Conservation (phyloP, 2,888 invertebrate genomes). For the Seladonia tumulorum region DNA sequence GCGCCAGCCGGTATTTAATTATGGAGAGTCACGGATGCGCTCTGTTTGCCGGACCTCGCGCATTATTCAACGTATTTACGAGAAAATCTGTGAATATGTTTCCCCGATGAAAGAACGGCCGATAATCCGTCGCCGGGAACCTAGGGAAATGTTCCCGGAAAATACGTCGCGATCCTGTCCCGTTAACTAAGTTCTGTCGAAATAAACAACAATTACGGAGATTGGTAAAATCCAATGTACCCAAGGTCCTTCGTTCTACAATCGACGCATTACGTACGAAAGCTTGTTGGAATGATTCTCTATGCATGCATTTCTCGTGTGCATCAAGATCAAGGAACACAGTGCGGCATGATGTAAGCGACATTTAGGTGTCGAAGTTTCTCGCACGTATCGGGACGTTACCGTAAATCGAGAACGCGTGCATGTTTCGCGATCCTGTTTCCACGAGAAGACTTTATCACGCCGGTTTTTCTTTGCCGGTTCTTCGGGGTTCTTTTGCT, state of each 20-base stretch:
- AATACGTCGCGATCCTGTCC: neutral
- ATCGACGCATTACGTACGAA: no score
- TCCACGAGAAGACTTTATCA: slow-evolving; percentile 45
- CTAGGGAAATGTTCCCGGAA: slow-evolving; percentile 10
- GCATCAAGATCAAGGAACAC: no score
- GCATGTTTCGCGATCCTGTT: slow-evolving; percentile 37
- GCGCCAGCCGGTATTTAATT: slow-evolving; percentile 59
- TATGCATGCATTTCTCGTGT: no score
- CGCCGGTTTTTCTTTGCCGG: slow-evolving; percentile 27
- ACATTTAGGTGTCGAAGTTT: no score
- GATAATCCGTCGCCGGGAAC: slow-evolving; percentile 36
- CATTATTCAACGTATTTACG: slow-evolving; percentile 52
- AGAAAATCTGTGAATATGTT: slow-evolving; percentile 46
- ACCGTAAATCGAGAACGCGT: neutral
- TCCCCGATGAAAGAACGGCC: slow-evolving; percentile 19
- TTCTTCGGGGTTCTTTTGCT: neutral
- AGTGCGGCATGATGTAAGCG: no score
- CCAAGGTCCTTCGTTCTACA: neutral
- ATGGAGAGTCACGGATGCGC: slow-evolving; percentile 31
- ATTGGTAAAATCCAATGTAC: neutral
- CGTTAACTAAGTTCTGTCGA: neutral
- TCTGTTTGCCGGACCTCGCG: slow-evolving; percentile 33
- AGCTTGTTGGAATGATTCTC: no score
- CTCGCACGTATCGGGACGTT: no score
- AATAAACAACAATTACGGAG: neutral